Base-by-base conservation (phyloP, 2,797 vertebrate genomes). In the Eupleurogrammus muticus region DNA sequence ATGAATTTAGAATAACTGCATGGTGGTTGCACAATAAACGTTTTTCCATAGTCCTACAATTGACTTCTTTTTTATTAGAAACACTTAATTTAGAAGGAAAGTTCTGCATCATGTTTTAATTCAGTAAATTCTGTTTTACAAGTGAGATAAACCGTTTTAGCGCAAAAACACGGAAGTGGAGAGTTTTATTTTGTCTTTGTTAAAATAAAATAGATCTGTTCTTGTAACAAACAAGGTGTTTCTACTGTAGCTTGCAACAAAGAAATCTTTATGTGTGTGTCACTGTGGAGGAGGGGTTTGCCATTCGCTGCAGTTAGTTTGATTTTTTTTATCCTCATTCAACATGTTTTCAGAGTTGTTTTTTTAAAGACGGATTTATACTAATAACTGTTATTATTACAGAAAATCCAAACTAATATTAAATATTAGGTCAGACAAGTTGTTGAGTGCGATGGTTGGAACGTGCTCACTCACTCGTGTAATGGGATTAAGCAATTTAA, bases 401-500 rank as follows among this genome's bases (percentile, higher is more conserved):
- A 44, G 5, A 48, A 48, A 48, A 11, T 21, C 11, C 20, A 48
- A 51, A 44, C 3, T 21, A 35, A 35, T 40, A 1, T 28, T 24
- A 2, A 12, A n/a, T n/a, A n/a, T 21, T 16, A 23, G 38, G n/a
- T n/a, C 20, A 57, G 24, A 7, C n/a, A 11, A 62, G 12, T 20
- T 9, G 0, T 9, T 42, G 0, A 17, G 42, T 21, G 3, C 10
- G 7, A 46, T 5, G 1, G 5, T 32, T 42, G 34, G 59, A 63
- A 62, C 70, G 32, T 44, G 68, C 11, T 47, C 16, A 73, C 21
- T 59, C 71, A 75, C 61, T 75, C 61, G 16, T 73, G 48, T 66
- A 46, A 86, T 67, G 34, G 40, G 36, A 75, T 81, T 77, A 66
- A 47, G 21, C 54, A 21, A 0, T 44, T 78, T 72, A 47, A 16